These are phyloP conservation scores for Brachynemurus nebulosus DNA, from an alignment of 2,888 invertebrate species.

Conservation along the genomic window DNA sequence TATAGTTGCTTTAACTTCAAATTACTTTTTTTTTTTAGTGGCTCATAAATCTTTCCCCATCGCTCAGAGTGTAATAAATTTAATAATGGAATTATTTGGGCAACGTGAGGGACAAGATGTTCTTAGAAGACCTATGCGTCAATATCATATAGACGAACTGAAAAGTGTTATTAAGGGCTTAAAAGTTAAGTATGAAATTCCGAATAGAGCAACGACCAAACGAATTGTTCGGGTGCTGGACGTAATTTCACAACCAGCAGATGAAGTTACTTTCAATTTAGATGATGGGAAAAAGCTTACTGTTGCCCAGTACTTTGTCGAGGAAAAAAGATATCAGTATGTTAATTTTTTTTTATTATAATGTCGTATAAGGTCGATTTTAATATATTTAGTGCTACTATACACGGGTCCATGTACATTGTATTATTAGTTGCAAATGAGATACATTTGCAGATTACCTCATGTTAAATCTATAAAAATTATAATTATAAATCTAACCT, in stretches of 20 bases:
- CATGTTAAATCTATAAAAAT: no score
- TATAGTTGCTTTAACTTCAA: background rate
- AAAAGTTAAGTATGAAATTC: slow-evolving; percentile 33
- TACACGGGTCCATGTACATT: no score
- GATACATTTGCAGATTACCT: no score
- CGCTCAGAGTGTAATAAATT: slow-evolving; percentile 34
- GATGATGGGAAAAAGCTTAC: slow-evolving; percentile 27
- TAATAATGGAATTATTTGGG: slow-evolving; percentile 24
- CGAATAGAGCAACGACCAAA: slow-evolving; percentile 28
- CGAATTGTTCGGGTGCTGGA: slow-evolving; percentile 35
- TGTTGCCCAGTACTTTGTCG: slow-evolving; percentile 34
- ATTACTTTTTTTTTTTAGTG: slow-evolving; percentile 33
- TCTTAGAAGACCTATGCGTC: slow-evolving; percentile 23
- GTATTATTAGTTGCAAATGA: no score
- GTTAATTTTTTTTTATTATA: slow-evolving; percentile 4
- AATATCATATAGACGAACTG: slow-evolving; percentile 19
- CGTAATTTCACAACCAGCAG: slow-evolving; percentile 27
- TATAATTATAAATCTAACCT: no score
- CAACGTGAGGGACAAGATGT: slow-evolving; percentile 17
- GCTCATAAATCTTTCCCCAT: slow-evolving; percentile 68
- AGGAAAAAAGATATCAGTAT: slow-evolving; percentile 30
- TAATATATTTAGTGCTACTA: no score
- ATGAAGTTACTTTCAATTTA: slow-evolving; percentile 27
- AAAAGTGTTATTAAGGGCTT: slow-evolving; percentile 11
- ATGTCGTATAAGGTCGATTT: slow-evolving; percentile 11